These are phyloP conservation scores for Amphiura filiformis DNA, from an alignment of 35 echinoderm and acorn worm genomes.

Conservation along the genomic window DNA sequence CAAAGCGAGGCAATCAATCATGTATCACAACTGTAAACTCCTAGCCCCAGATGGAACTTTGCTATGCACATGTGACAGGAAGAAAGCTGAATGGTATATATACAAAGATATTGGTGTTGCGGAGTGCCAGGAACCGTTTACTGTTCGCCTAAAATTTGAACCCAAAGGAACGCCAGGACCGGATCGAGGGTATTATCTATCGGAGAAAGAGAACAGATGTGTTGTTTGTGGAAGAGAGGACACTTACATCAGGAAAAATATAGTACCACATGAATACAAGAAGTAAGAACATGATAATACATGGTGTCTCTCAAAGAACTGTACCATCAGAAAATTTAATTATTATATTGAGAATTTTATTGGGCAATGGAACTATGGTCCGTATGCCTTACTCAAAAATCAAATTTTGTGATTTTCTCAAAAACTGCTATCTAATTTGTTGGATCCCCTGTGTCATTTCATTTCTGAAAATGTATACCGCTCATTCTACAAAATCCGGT, in stretches of 20 bases:
- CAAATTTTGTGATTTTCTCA: too few relatives aligned
- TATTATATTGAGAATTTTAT: too few relatives aligned
- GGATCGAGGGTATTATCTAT: constrained; percentile 80
- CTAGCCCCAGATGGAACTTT: constrained; percentile 70
- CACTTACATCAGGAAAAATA: constrained; percentile 88
- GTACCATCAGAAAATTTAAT: too few relatives aligned
- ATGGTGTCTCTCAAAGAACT: background rate
- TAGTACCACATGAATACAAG: constrained; percentile 96
- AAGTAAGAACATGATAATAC: constrained; percentile 45
- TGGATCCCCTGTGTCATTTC: too few relatives aligned
- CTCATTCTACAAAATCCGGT: too few relatives aligned
- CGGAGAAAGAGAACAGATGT: constrained; percentile 83
- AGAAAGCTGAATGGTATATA: constrained; percentile 88
- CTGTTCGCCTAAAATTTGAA: constrained; percentile 76
- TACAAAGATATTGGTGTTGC: constrained; percentile 66
- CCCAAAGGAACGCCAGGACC: constrained; percentile 72
- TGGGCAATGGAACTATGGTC: too few relatives aligned
- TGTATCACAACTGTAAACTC: constrained; percentile 92
- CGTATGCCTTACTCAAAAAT: too few relatives aligned
- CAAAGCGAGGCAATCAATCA: constrained; percentile 57
- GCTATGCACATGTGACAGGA: constrained; percentile 68
- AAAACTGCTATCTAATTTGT: too few relatives aligned
- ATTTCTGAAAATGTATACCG: too few relatives aligned
- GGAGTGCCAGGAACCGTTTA: constrained; percentile 57
- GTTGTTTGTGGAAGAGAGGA: constrained; percentile 84